These are phyloP conservation scores for Selenia dentaria DNA, from an alignment of 2,888 invertebrate genomes.

Conservation along the genomic window DNA sequence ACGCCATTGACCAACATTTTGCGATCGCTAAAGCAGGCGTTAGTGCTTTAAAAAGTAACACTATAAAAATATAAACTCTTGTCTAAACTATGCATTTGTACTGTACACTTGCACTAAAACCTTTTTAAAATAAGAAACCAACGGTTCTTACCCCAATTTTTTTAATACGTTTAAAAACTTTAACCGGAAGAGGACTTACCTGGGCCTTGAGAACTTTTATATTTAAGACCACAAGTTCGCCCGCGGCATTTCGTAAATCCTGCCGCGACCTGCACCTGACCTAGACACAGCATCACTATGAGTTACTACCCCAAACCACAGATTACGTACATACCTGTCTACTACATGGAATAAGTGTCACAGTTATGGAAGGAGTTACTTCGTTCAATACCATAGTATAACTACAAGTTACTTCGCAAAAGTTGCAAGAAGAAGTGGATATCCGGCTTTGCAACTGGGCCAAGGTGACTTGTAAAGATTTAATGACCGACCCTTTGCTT, in stretches of 20 bases:
- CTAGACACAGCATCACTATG: not conserved
- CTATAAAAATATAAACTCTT: no score
- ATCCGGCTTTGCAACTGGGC: constrained; percentile 42
- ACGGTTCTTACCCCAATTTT: no score
- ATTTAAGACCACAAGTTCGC: constrained; percentile 11
- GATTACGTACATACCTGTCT: not conserved
- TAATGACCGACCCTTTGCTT: constrained; percentile 47
- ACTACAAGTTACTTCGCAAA: constrained; percentile 15
- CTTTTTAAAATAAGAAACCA: no score
- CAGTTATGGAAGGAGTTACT: constrained; percentile 7
- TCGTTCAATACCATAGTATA: not conserved
- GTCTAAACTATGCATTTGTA: no score
- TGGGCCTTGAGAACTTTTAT: constrained; percentile 14
- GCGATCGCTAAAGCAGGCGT: no score
- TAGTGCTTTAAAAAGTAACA: no score
- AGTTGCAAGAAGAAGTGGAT: constrained; percentile 26
- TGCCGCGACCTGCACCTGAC: constrained; percentile 18
- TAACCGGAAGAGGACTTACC: constrained; percentile 1
- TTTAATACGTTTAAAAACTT: no score
- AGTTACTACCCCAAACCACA: not conserved
- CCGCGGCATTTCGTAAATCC: constrained; percentile 17
- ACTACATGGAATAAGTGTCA: not conserved
- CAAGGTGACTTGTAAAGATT: constrained; percentile 59
- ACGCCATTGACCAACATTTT: no score
- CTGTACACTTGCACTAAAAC: no score